A percentile compares a stretch with the other conserved stretches of the same genome.
phyloP scores from a whole-genome alignment of 2,113 vertebrate genomes.

The Coturnix japonica region DNA sequence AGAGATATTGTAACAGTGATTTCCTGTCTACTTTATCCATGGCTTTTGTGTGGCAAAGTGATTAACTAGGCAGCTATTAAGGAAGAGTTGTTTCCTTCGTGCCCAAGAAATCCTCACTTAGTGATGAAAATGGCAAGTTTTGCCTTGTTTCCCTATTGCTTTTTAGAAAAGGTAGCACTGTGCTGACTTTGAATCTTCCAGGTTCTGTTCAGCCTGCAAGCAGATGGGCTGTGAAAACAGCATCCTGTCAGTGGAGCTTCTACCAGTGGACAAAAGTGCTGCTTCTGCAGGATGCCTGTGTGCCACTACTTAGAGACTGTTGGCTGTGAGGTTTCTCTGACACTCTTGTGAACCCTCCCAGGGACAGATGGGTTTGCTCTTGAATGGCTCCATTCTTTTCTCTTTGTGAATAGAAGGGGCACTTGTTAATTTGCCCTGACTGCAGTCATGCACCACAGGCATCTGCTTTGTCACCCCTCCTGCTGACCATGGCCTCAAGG shows the following conservation, averaged over 20 bases:
- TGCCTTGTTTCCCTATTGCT: background rate
- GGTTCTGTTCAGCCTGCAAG: background rate
- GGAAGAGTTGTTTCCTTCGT: background rate
- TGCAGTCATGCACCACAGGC: slow-evolving; percentile 38
- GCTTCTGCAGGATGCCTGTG: slow-evolving; percentile 24
- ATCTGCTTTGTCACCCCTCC: slow-evolving; percentile 47
- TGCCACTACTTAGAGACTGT: slow-evolving; percentile 30
- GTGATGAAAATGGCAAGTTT: background rate
- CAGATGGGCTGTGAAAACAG: background rate
- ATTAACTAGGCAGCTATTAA: background rate
- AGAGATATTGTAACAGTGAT: background rate
- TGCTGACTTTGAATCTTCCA: background rate
- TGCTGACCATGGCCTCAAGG: slow-evolving; percentile 40
- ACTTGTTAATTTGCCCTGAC: slow-evolving; percentile 56
- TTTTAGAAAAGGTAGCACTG: background rate
- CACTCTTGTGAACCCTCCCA: slow-evolving; percentile 39
- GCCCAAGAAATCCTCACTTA: background rate
- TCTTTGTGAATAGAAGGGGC: slow-evolving; percentile 4
- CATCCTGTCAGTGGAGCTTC: background rate
- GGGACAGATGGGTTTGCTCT: slow-evolving; percentile 57
- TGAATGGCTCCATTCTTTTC: slow-evolving; percentile 61
- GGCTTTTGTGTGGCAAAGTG: background rate
- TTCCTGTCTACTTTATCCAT: background rate
- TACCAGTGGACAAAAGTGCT: background rate
- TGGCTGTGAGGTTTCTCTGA: slow-evolving; percentile 59